Evolutionary conservation across 2,888 invertebrate species (phyloP), one percentile per base, ranked within the genome.

Genomic region (Heliothis peltigera): DNA sequence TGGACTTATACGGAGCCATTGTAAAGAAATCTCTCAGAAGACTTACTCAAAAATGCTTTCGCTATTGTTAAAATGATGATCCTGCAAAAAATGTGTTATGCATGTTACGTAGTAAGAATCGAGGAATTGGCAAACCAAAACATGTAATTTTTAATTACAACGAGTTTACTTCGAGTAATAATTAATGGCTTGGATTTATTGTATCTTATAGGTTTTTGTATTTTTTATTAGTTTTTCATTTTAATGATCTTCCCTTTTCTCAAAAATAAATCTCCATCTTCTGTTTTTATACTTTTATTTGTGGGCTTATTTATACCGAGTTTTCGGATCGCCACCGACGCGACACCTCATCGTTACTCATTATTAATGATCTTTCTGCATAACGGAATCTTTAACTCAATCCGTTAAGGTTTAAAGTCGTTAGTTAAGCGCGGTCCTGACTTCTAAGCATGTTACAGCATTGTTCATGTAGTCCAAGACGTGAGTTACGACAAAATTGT

Each of bases 281-380:
- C 65, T 64, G 54, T 15, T 15, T 0, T n/a, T 6, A 21, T 2
- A 18, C 10, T 54, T 47, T 21, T 32, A 2, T 25, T 64, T 46
- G 10, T 12, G 47, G 22, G 8, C 43, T 57, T 64, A 74, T 75
- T 72, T 70, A 73, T 66, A 64, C 60, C 46, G 60, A 55, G 70
- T 70, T 77, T 74, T 77, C 57, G 66, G 68, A 64, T 69, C 62
- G 66, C 70, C 63, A 68, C 56, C 57, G 68, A 61, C 67, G 72
- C 68, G 70, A 66, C 77, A 74, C 64, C 58, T 61, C 67, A 68
- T 69, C 67, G 66, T 72, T 70, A 57, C 60, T 77, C 74, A 74
- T 70, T 77, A 74, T 72, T 79, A 81, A 81, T 80, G 70, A 52
- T 58, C 52, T 58, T 48, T 42, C 55, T 48, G 21, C 18, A 58